Percentiles rank a stretch among this genome's conserved stretches.
These are phyloP conservation scores for Elanus axillaris DNA, from an alignment of 2,113 vertebrate species.

Conservation along the genomic window DNA sequence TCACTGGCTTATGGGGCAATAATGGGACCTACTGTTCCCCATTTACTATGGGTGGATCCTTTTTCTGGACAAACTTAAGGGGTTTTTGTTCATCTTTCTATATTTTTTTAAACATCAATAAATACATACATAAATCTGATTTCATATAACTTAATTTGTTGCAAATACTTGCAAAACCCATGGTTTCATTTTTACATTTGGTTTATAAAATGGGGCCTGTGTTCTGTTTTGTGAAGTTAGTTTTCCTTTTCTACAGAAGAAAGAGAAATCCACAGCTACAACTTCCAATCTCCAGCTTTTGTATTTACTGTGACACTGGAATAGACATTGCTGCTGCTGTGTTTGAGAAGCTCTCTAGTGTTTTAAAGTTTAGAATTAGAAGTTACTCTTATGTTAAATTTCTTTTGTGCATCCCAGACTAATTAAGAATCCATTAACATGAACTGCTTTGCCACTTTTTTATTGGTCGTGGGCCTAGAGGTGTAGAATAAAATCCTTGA, in stretches of 20 bases:
- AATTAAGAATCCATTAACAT: constrained; percentile 39
- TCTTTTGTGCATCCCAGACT: constrained; percentile 15
- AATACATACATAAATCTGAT: neutral
- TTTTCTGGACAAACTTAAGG: neutral
- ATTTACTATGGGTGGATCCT: neutral
- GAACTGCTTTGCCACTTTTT: constrained; percentile 6
- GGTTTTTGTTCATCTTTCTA: accelerated
- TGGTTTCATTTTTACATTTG: neutral
- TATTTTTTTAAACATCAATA: neutral
- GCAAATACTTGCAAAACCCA: neutral
- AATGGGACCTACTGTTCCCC: neutral
- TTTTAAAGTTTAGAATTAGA: constrained; percentile 3
- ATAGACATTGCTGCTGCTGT: neutral
- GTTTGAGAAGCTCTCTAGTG: constrained; percentile 2
- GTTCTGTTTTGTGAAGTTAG: neutral
- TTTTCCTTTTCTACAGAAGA: neutral
- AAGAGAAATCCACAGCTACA: neutral
- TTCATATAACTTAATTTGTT: neutral
- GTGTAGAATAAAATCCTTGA: neutral
- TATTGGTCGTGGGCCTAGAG: neutral
- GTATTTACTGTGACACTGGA: neutral
- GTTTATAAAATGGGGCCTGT: neutral
- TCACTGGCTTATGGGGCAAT: neutral
- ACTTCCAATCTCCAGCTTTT: neutral
- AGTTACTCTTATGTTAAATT: neutral